These are phyloP conservation scores for Lymantria monacha DNA, from an alignment of 2,888 invertebrate genomes.

Conservation along the genomic window DNA sequence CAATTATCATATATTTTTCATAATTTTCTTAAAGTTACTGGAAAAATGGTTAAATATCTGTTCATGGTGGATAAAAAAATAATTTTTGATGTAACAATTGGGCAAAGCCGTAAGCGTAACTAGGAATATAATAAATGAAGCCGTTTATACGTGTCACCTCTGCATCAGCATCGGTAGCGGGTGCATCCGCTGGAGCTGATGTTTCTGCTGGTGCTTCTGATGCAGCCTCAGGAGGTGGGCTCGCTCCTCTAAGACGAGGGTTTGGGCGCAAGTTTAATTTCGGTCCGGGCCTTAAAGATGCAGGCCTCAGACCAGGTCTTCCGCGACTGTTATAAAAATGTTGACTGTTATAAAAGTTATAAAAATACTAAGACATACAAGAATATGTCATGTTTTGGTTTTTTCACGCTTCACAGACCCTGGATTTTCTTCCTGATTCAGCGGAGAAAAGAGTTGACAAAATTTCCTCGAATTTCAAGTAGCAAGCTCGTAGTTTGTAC, in stretches of 20 bases:
- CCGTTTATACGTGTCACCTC: slow-evolving; percentile 43
- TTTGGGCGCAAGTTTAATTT: slow-evolving; percentile 81
- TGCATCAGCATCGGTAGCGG: slow-evolving; percentile 60
- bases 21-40: too few species aligned
- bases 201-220: slow-evolving; percentile 71
- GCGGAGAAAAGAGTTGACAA: too few species aligned
- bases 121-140: neutral
- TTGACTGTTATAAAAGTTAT: neutral
- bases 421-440: too few species aligned
- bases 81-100: too few species aligned
- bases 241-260: slow-evolving; percentile 74
- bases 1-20: too few species aligned
- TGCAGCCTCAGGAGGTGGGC: slow-evolving; percentile 64
- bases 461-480: neutral
- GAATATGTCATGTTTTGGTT: too few species aligned
- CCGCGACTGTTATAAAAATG: slow-evolving; percentile 50
- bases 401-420: too few species aligned
- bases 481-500: neutral
- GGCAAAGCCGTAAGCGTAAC: too few species aligned
- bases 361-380: too few species aligned
- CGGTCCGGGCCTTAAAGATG: slow-evolving; percentile 84
- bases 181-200: slow-evolving; percentile 53
- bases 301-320: slow-evolving; percentile 68
- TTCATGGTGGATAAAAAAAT: too few species aligned
- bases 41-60: too few species aligned